phyloP scores from a whole-genome alignment of 2,797 vertebrate species.

The Enteromius argenteus region DNA sequence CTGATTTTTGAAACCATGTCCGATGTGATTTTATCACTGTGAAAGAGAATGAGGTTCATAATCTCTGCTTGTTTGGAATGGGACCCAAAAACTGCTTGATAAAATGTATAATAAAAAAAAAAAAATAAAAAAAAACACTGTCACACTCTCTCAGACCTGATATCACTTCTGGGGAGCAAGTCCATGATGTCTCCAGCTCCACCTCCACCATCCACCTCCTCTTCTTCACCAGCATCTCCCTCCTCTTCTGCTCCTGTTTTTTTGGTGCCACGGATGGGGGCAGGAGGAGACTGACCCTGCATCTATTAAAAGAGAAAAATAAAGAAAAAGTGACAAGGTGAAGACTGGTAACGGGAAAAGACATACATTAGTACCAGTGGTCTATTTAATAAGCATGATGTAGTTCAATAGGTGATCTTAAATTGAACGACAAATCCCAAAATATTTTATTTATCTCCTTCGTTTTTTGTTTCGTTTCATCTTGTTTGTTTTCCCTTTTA shows the following conservation, averaged over 20 bases:
- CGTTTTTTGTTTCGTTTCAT: too few species aligned
- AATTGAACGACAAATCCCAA: not conserved
- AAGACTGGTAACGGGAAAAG: not conserved
- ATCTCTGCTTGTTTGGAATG: not conserved
- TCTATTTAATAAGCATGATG: not conserved
- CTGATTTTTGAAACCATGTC: slow-evolving; percentile 92
- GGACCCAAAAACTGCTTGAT: not conserved
- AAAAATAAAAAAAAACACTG: not conserved
- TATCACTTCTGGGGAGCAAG: slow-evolving; percentile 91
- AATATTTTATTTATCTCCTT: not conserved
- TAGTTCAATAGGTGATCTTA: not conserved
- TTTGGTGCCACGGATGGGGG: slow-evolving; percentile 80
- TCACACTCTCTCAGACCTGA: slow-evolving; percentile 77
- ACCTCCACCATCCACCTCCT: slow-evolving; percentile 78
- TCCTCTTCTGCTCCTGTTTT: slow-evolving; percentile 74
- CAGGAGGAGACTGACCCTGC: slow-evolving; percentile 91
- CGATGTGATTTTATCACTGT: slow-evolving; percentile 91
- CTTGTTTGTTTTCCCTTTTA: not conserved
- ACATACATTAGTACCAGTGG: not conserved
- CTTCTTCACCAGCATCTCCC: slow-evolving; percentile 72
- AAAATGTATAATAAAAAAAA: not conserved
- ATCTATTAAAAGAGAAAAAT: slow-evolving; percentile 75
- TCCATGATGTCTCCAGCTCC: slow-evolving; percentile 88
- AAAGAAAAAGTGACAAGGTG: not conserved
- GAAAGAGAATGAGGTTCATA: slow-evolving; percentile 1